Evolutionary conservation across 2,113 vertebrate species (phyloP).

Genomic region (Dromiciops gliroides): DNA sequence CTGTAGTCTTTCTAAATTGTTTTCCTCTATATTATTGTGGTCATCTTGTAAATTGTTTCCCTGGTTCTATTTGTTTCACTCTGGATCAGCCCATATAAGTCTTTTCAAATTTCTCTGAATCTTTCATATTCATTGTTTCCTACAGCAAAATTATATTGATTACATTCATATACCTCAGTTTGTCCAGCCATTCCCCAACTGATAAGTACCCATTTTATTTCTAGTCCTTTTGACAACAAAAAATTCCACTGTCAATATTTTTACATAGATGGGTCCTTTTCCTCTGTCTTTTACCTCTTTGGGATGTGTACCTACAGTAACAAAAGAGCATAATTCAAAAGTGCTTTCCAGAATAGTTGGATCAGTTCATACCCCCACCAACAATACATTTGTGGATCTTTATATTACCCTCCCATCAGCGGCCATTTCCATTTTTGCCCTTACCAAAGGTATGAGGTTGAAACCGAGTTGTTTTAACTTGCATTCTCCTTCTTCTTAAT

Average conservation of each 20-base stretch:
- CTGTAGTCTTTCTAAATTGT: background rate
- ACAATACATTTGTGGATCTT: background rate
- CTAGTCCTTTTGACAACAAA: background rate
- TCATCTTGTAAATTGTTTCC: background rate
- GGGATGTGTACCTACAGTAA: background rate
- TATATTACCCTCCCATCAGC: background rate
- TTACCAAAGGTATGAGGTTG: background rate
- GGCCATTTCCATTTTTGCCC: background rate
- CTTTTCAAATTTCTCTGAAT: background rate
- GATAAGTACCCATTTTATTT: background rate
- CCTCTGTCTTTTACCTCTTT: background rate
- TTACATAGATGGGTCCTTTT: background rate
- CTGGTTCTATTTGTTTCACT: background rate
- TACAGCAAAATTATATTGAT: background rate
- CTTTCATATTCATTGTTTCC: background rate
- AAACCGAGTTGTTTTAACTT: background rate
- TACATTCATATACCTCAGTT: background rate
- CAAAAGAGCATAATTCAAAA: background rate
- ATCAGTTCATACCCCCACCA: background rate
- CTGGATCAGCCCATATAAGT: background rate
- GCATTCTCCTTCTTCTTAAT: background rate
- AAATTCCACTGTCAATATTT: background rate
- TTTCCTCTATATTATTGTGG: background rate
- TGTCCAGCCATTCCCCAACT: background rate
- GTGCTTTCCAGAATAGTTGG: background rate